Evolutionary conservation across 2,113 vertebrate species (phyloP).

Genomic region (Hippocampus barbouri): DNA sequence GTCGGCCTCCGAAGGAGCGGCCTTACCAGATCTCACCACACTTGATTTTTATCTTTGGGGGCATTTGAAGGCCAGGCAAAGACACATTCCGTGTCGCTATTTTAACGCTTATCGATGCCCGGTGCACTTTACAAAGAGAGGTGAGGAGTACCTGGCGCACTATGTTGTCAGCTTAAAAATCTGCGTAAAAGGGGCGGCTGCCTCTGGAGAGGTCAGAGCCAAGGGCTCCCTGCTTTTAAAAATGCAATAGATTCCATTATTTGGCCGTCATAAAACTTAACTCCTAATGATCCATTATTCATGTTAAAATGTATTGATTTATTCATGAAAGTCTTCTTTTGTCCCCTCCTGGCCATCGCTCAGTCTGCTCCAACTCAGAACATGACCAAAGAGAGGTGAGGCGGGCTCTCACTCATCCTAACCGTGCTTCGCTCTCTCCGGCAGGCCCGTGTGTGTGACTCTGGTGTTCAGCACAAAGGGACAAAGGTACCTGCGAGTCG

Average conservation of each 20-base stretch:
- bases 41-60: too few species aligned
- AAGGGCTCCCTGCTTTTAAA: slow-evolving; percentile 47
- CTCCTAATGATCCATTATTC: slow-evolving; percentile 66
- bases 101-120: not conserved
- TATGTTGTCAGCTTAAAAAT: not conserved
- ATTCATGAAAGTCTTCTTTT: slow-evolving; percentile 63
- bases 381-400: not conserved
- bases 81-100: too few species aligned
- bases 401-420: not conserved
- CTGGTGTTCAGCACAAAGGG: slow-evolving; percentile 86
- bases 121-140: slow-evolving; percentile 2
- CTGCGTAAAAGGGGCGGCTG: not conserved
- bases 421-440: slow-evolving; percentile 11
- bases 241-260: slow-evolving; percentile 67
- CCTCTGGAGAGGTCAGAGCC: slow-evolving; percentile 50
- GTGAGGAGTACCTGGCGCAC: not conserved
- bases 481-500: slow-evolving; percentile 81
- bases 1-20: too few species aligned
- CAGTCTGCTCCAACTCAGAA: slow-evolving; percentile 20
- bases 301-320: slow-evolving; percentile 64
- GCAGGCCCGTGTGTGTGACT: slow-evolving; percentile 83
- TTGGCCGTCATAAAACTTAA: slow-evolving; percentile 52
- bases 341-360: slow-evolving; percentile 32
- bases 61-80: too few species aligned
- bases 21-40: too few species aligned